A percentile compares a stretch with the other conserved stretches of the same genome.
Evolutionary conservation across 2,797 vertebrate species (phyloP).

Genomic region (Zalophus californianus): DNA sequence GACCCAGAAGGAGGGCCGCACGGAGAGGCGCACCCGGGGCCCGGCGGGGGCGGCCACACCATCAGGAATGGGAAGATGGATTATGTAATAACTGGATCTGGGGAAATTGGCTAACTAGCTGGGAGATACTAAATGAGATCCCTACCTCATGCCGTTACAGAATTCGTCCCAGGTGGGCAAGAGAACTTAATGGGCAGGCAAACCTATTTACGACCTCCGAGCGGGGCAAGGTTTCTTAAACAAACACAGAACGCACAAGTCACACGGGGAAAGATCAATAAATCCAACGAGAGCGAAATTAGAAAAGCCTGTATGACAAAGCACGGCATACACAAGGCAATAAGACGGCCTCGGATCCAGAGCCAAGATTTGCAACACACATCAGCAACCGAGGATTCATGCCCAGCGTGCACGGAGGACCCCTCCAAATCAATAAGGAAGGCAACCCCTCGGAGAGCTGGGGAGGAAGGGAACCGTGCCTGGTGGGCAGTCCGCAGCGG

Average conservation of each 20-base stretch:
- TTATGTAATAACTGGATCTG: accelerated
- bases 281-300: not conserved
- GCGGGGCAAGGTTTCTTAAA: not conserved
- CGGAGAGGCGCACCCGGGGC: accelerated
- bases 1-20: not conserved
- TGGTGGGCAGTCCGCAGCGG: no score
- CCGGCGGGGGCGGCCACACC: accelerated
- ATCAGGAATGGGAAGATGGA: not conserved
- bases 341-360: not conserved
- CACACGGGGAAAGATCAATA: not conserved
- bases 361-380: not conserved
- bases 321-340: not conserved
- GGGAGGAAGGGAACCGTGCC: accelerated
- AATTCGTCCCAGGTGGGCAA: not conserved
- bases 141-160: accelerated
- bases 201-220: not conserved
- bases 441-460: not conserved
- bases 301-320: not conserved
- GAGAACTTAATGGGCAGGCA: not conserved
- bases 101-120: accelerated
- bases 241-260: not conserved
- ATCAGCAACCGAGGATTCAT: not conserved
- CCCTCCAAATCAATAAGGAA: not conserved
- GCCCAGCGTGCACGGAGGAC: not conserved
- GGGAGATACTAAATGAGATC: accelerated